A percentile compares a stretch with the other conserved stretches of the same genome.
phyloP scores from a whole-genome alignment of 1,140 invertebrate genomes.

The Heliconius himera region DNA sequence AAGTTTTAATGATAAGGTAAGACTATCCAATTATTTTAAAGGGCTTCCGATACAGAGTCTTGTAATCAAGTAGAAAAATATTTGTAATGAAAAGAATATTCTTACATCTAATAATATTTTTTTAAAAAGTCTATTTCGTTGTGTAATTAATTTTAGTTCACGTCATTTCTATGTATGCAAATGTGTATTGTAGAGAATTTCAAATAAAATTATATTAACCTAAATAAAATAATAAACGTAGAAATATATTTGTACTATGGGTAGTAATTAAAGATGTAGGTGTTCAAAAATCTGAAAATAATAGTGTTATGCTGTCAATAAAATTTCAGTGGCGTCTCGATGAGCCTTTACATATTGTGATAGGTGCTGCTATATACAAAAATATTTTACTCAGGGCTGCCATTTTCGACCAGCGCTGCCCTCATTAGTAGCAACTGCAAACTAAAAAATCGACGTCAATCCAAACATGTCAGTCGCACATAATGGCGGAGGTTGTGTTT shows the following conservation, averaged over 20 bases:
- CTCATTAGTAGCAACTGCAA: constrained; percentile 37
- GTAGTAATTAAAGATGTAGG: no score
- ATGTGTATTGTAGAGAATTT: no score
- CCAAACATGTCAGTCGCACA: constrained; percentile 68
- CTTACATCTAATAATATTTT: no score
- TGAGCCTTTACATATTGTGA: neutral
- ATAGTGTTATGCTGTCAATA: neutral
- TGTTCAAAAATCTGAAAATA: no score
- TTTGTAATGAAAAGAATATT: no score
- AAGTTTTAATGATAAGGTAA: neutral
- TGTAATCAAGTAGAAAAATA: no score
- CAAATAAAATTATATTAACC: no score
- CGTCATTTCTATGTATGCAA: no score
- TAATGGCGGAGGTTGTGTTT: constrained; percentile 76
- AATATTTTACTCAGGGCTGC: neutral
- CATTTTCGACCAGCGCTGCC: constrained; percentile 49
- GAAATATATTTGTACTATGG: no score
- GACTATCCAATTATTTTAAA: neutral
- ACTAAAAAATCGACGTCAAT: constrained; percentile 74
- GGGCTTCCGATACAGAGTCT: neutral
- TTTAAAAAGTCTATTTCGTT: no score
- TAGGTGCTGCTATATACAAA: neutral
- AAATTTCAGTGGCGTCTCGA: neutral
- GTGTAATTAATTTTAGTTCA: no score
- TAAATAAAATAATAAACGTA: no score